Evolutionary conservation across 2,888 invertebrate species (phyloP).

Genomic region (Endomychus coccineus): DNA sequence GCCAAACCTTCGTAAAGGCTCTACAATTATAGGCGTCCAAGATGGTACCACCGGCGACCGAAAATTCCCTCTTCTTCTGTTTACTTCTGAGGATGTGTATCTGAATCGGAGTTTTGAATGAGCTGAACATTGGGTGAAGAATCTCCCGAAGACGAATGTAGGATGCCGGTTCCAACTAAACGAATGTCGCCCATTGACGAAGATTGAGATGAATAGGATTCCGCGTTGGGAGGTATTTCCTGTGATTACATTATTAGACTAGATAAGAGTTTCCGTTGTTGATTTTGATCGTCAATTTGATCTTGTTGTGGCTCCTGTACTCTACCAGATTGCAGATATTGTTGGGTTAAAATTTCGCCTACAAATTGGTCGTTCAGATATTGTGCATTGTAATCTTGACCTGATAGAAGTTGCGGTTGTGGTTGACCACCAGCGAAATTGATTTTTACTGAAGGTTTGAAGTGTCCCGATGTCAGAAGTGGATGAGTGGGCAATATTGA

Average conservation of each 20-base stretch:
- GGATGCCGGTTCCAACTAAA: constrained; percentile 32
- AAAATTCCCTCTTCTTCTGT: constrained; percentile 56
- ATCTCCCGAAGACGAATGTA: constrained; percentile 41
- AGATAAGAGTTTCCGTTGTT: too few relatives aligned
- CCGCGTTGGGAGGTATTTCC: constrained; percentile 8
- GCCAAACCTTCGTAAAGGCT: constrained; percentile 61
- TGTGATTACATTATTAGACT: too few relatives aligned
- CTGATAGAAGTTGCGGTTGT: constrained; percentile 46
- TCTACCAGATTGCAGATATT: constrained; percentile 23
- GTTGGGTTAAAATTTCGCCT: constrained; percentile 31
- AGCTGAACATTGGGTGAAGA: constrained; percentile 10
- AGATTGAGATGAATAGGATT: constrained; percentile 21
- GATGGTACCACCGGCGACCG: constrained; percentile 60
- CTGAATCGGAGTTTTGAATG: neutral
- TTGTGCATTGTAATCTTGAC: constrained; percentile 50
- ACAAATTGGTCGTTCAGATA: constrained; percentile 60
- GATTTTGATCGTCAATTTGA: too few relatives aligned
- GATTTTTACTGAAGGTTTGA: constrained; percentile 52
- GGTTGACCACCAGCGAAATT: constrained; percentile 44
- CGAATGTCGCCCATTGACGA: constrained; percentile 19
- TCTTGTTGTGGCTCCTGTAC: constrained; percentile 11
- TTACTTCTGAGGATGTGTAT: too few relatives aligned
- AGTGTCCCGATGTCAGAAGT: constrained; percentile 55
- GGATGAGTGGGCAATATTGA: constrained; percentile 48
- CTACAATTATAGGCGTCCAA: constrained; percentile 49